Conservation (phyloP, 1,140 invertebrate genomes). For the Meloidogyne hapla region DNA sequence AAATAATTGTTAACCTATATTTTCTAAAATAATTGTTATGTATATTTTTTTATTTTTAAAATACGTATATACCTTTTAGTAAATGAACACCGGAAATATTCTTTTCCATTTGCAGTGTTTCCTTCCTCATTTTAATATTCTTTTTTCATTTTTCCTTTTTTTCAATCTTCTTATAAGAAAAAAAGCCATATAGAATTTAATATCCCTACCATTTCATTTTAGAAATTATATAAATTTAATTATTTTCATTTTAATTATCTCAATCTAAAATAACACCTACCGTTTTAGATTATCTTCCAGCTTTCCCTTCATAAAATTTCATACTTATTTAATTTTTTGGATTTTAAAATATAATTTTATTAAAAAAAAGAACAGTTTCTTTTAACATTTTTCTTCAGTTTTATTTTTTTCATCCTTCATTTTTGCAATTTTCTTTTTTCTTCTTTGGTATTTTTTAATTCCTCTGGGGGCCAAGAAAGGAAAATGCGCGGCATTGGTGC, state of each 20-base stretch:
- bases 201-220: neutral
- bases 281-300: too few species aligned
- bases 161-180: neutral
- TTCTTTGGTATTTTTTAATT: neutral
- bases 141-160: neutral
- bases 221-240: neutral
- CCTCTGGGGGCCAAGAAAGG: neutral
- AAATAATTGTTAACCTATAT: neutral
- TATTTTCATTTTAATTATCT: neutral
- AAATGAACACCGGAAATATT: neutral
- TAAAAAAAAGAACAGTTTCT: neutral
- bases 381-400: neutral
- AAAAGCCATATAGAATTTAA: neutral
- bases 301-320: too few species aligned
- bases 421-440: conserved; percentile 3
- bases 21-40: neutral
- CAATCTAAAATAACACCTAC: neutral
- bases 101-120: neutral
- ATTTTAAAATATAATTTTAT: neutral
- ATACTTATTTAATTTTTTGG: too few species aligned
- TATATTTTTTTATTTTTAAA: neutral
- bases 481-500: neutral
- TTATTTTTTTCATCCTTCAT: neutral
- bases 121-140: neutral
- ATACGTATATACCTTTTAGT: neutral